Evolutionary conservation across 1,140 invertebrate genomes (phyloP), one percentile per base, ranked within the genome.

Genomic region (Panagrolaimus sp.): DNA sequence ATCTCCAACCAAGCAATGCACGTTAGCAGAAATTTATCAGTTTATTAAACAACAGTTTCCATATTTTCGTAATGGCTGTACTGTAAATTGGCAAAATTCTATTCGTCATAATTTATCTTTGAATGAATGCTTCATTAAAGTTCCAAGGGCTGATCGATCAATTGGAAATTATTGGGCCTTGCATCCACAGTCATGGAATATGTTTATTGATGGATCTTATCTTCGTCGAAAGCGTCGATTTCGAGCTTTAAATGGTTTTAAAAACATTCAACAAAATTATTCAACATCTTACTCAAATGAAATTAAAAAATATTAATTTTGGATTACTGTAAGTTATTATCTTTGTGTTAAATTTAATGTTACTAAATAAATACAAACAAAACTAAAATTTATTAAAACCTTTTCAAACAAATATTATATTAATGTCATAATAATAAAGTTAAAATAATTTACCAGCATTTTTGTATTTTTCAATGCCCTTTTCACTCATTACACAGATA

Each of bases 141-240:
- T 95, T 46, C 92, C 92, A 0, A 93, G 93, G 83, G 92, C 68
- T 76, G 91, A 76, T 88, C 93, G 85, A 0, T 86, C 93, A 43
- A 92, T 93, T 0, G 93, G 93, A 0, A 97, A 97, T 83, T 96
- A 95, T 82, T 97, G 94, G 93, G 96, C 93, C 5, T 92, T 97
- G 38, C 51, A 57, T 57, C 51, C 51, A n/a, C 20, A 57, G 11
- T 20, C 91, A 9, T 93, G 96, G 76, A 92, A 91, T 77, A 93
- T 96, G 90, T 97, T 98, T 84, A 93, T 96, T 82, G 93, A 96
- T 81, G 93, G 93, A 0, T 93, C 91, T 9, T 92, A 91, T 82
- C 85, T 93, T 61, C 85, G 94, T n/a, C 85, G 93, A 53, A 93
- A 93, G 0, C 85, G 93, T 27, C 93, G 93, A 0, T 96, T 57